Evolutionary conservation across 1,140 invertebrate genomes (phyloP), one percentile per base, ranked within the genome.

Genomic region (Formica exsecta): DNA sequence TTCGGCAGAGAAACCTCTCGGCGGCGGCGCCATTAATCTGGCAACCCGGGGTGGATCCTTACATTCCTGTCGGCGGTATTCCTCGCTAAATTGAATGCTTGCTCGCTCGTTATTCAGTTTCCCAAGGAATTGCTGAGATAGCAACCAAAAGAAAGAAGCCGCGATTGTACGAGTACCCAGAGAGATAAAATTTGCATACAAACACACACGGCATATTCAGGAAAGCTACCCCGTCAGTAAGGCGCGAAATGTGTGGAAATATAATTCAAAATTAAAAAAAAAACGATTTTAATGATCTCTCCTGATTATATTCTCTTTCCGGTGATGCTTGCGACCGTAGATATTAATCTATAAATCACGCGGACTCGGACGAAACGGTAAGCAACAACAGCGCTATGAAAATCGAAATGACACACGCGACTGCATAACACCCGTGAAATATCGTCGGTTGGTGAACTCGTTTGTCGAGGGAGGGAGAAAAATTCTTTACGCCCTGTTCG

Each of bases 381-480:
- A 25, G 25, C 22, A 59, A 38, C 77, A 65, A 68, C 64, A 51
- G 48, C 76, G 36, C 74, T 73, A 73, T 73, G 66, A 79, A 87
- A 83, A 77, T 87, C 77, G 59, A 38, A 51, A 74, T 83, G 85
- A 88, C 76, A 88, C 76, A 65, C 71, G 85, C 59, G 54, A 62
- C 36, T 81, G 54, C 51, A 81, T 32, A 81, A 81, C 38, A 83
- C 54, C 38, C 54, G 68, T 83, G 68, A 83, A 73, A 83, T 73
- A 83, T 83, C 68, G 68, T 54, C 29, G 68, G 79, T 83, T 83
- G 68, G 54, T 41, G 66, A 83, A 83, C 79, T 25, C 32, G 32
- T 22, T 36, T n/a, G 36, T 32, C 13, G 19, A 19, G 6, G 6
- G 19, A 32, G 32, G 9, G 19, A 71, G 54, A 83, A 74, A 73